Evolutionary conservation across 2,113 vertebrate species (phyloP).

Genomic region (Dendrocopos noguchii): DNA sequence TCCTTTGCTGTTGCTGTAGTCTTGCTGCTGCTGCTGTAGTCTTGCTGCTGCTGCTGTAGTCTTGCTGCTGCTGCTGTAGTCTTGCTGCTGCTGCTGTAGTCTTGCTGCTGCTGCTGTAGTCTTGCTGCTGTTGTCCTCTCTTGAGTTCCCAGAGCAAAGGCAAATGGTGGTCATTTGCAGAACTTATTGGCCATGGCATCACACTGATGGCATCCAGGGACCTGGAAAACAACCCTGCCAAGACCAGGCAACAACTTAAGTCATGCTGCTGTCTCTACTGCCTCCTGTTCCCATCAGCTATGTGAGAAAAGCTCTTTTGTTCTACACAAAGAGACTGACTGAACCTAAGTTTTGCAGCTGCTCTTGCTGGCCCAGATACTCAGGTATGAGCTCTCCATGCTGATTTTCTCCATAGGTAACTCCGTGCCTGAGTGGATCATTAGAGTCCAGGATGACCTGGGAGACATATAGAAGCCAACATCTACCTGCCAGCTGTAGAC

Average conservation of each 20-base stretch:
- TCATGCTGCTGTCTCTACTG: background rate
- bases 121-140: no score
- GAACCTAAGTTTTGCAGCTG: background rate
- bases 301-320: background rate
- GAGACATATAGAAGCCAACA: background rate
- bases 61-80: no score
- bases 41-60: no score
- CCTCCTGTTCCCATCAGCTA: background rate
- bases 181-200: background rate
- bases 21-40: no score
- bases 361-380: background rate
- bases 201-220: fast-evolving
- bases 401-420: background rate
- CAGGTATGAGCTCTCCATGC: background rate
- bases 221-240: background rate
- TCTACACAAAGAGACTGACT: background rate
- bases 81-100: no score
- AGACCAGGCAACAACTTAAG: background rate
- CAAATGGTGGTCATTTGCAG: fast-evolving
- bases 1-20: background rate
- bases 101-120: no score
- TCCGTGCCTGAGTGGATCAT: fast-evolving
- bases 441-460: background rate
- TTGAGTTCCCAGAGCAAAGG: background rate
- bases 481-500: background rate